A percentile compares a stretch with the other conserved stretches of the same genome.
These are phyloP conservation scores for Varanus salvator DNA, from an alignment of 2,113 vertebrate species.

Conservation along the genomic window DNA sequence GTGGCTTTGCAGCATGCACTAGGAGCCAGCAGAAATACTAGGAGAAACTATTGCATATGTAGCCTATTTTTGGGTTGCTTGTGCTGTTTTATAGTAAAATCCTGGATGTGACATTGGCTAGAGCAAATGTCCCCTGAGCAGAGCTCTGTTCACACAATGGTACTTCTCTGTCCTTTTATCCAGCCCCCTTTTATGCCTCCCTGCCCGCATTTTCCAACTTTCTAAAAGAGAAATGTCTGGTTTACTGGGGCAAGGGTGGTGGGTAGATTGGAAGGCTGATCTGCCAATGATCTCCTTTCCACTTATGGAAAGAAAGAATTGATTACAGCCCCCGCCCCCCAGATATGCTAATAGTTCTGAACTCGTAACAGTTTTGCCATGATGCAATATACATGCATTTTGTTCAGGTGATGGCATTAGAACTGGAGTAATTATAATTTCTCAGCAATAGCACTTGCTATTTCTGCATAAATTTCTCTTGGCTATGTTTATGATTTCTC, in stretches of 20 bases:
- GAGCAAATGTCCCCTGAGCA: no score
- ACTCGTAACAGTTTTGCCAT: slow-evolving; percentile 6
- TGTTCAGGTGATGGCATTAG: background rate
- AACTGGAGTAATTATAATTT: background rate
- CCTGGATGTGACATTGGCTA: background rate
- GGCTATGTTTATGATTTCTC: background rate
- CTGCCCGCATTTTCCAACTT: no score
- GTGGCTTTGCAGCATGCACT: background rate
- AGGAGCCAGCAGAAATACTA: background rate
- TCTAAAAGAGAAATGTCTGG: no score
- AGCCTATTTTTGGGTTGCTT: slow-evolving; percentile 24
- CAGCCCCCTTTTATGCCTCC: no score
- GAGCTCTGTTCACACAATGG: no score
- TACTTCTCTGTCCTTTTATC: no score
- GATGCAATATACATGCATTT: slow-evolving; percentile 18
- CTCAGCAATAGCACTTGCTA: background rate
- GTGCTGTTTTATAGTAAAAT: background rate
- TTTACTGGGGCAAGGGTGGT: no score
- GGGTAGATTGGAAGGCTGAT: no score
- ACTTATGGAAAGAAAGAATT: no score
- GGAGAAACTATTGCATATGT: slow-evolving; percentile 37
- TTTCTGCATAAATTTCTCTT: slow-evolving; percentile 28
- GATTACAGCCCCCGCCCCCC: background rate
- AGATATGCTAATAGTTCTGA: slow-evolving; percentile 23
- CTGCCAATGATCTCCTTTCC: no score